Base-by-base conservation (phyloP, 2,797 vertebrate species). In the Tangara arthus region DNA sequence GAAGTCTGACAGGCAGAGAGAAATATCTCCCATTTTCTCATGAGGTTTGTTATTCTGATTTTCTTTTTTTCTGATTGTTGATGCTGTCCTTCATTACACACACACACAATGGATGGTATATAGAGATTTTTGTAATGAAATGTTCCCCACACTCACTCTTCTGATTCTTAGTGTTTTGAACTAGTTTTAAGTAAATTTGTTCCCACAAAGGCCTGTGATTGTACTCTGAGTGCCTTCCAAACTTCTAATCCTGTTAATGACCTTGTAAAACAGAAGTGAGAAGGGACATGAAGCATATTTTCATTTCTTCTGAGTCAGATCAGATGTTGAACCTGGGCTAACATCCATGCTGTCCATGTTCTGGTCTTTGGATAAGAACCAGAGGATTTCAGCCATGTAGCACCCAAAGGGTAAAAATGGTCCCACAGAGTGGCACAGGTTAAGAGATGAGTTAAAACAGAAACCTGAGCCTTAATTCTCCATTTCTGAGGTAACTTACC, bases 11-110 rank as follows among this genome's bases (percentile, higher is more conserved):
- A 69, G 60, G 66, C 53, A 91, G 71, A 73, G 86, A 73, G 56
- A 93, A 87, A 47, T 89, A 73, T 41, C 73, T n/a, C 6, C 39
- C 89, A 6, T 35, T 82, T 94, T 63, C 69, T 73, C 89, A 71
- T 2, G 47, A 96, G 96, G 96, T 97, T 95, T 94, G 96, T 95
- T 90, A 60, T 21, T 85, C 32, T 57, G 30, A 12, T 46, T 70
- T 68, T 77, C 56, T 77, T 78, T 80, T 12, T 23, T 75, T 88
- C 61, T 83, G 9, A 14, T 37, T 30, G 8, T 17, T 81, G 50
- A 44, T 76, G 27, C 26, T 56, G 27, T 28, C 52, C 75, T 46
- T 8, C 32, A 37, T 39, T 32, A 37, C 26, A 70, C 53, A 72
- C 24, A 52, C 20, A 49, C 22, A 30, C 17, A 53, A 3, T 32